phyloP scores from a whole-genome alignment of 2,797 vertebrate species.

The Acanthiza pusilla region DNA sequence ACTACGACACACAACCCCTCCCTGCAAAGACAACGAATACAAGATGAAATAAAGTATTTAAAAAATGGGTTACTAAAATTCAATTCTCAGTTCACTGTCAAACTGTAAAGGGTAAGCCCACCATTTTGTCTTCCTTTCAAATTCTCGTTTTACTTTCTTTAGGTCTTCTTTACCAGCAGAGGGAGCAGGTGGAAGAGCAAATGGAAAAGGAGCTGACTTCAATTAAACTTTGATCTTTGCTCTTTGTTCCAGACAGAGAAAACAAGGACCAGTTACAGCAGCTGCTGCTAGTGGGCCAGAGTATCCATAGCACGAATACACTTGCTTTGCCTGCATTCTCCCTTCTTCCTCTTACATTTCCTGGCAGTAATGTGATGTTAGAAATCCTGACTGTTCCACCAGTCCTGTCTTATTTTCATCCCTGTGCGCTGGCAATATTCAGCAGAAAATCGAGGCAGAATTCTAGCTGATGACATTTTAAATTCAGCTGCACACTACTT shows the following conservation, averaged over 20 bases:
- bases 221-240: conserved; percentile 13
- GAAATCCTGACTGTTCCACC: neutral
- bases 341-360: neutral
- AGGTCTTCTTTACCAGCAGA: conserved; percentile 42
- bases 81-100: neutral
- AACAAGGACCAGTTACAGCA: neutral
- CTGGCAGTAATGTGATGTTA: neutral
- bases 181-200: conserved; percentile 52
- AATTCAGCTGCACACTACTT: neutral
- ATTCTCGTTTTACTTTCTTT: neutral
- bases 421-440: neutral
- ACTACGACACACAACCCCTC: neutral
- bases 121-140: conserved; percentile 38
- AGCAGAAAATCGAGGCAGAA: neutral
- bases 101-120: neutral
- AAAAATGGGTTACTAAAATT: neutral
- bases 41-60: neutral
- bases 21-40: neutral
- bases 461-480: neutral
- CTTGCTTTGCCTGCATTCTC: neutral
- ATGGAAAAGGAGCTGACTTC: neutral
- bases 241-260: neutral
- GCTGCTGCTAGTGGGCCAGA: neutral
- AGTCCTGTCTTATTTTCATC: neutral
- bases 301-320: neutral